Evolutionary conservation across 2,888 invertebrate genomes (phyloP).

Genomic region (Trachelus troglodyta): DNA sequence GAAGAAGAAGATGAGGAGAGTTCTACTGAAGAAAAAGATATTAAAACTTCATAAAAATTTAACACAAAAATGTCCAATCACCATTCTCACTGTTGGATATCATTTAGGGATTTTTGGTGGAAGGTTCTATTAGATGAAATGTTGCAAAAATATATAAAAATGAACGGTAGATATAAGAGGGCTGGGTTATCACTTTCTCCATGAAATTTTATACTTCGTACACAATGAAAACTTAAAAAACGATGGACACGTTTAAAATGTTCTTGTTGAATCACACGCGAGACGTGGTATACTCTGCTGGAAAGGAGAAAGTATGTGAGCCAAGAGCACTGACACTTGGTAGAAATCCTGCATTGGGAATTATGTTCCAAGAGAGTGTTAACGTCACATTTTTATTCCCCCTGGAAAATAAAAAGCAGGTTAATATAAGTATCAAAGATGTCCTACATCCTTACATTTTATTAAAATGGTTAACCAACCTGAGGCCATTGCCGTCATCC

Average conservation of each 20-base stretch:
- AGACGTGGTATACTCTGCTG: constrained; percentile 83
- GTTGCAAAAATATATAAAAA: too few relatives aligned
- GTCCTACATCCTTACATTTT: background rate
- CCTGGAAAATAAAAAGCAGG: constrained; percentile 70
- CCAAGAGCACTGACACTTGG: constrained; percentile 89
- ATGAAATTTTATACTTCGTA: too few relatives aligned
- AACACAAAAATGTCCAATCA: too few relatives aligned
- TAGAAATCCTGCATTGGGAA: constrained; percentile 96
- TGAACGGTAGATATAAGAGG: too few relatives aligned
- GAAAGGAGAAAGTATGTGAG: constrained; percentile 90
- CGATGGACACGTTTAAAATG: background rate
- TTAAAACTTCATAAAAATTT: constrained; percentile 31
- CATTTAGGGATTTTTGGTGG: too few relatives aligned
- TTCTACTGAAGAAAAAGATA: constrained; percentile 41
- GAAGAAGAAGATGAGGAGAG: constrained; percentile 47
- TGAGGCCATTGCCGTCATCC: constrained; percentile 98
- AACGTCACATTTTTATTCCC: constrained; percentile 94
- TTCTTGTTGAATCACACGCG: constrained; percentile 66
- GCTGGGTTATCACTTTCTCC: too few relatives aligned
- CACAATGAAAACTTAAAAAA: background rate
- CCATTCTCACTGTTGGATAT: too few relatives aligned
- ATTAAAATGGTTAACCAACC: constrained; percentile 69
- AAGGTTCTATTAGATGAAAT: too few relatives aligned
- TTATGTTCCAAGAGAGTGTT: constrained; percentile 97
- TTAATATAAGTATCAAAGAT: constrained; percentile 10